Conservation (phyloP, 2,888 invertebrate genomes). For the Acanthacorydalis orientalis region DNA sequence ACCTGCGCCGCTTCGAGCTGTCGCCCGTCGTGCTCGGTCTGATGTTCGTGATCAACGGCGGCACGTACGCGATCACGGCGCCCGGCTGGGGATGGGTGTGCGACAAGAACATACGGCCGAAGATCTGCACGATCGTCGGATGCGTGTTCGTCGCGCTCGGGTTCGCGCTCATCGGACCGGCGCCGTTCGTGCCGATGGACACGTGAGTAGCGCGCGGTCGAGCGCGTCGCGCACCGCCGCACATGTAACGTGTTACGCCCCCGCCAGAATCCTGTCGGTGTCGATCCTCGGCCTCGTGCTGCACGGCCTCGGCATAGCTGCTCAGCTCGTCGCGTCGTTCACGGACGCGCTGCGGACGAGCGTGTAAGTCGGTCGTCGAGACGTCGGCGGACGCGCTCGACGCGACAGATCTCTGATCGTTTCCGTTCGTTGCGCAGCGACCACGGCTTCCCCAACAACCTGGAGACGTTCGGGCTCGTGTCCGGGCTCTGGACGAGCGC, state of each 20-base stretch:
- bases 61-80: slow-evolving; percentile 60
- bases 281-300: slow-evolving; percentile 53
- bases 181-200: slow-evolving; percentile 49
- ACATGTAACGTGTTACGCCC: neutral
- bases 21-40: slow-evolving; percentile 54
- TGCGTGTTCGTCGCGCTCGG: slow-evolving; percentile 47
- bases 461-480: slow-evolving; percentile 77
- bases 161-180: slow-evolving; percentile 64
- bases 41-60: slow-evolving; percentile 74
- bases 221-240: neutral
- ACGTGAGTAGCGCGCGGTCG: slow-evolving; percentile 29
- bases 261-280: slow-evolving; percentile 43
- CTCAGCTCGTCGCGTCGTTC: slow-evolving; percentile 73
- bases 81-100: slow-evolving; percentile 70
- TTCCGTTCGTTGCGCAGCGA: slow-evolving; percentile 26
- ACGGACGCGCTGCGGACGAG: slow-evolving; percentile 66
- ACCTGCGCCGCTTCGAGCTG: slow-evolving; percentile 56
- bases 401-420: neutral
- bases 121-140: slow-evolving; percentile 49
- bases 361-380: slow-evolving; percentile 40
- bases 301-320: slow-evolving; percentile 70
- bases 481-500: slow-evolving; percentile 84
- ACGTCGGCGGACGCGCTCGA: no score
- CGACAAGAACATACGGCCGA: slow-evolving; percentile 48
- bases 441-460: slow-evolving; percentile 62